phyloP scores from a whole-genome alignment of 1,140 invertebrate genomes.

The Lordiphosa mommai region DNA sequence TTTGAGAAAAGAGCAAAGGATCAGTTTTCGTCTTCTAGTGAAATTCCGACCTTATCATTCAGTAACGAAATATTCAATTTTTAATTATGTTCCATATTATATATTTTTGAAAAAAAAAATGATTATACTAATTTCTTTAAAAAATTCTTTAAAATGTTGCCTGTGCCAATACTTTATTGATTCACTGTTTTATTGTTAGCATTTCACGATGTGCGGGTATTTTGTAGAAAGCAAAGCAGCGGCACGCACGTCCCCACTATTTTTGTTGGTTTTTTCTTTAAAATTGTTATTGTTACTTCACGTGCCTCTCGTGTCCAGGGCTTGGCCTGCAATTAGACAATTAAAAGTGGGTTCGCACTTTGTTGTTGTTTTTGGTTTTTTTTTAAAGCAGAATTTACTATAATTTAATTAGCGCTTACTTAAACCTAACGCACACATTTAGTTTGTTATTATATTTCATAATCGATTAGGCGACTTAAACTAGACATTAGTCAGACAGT shows the following conservation, averaged over 20 bases:
- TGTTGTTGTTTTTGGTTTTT: not conserved
- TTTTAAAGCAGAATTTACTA: conserved; percentile 58
- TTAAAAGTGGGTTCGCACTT: too few species aligned
- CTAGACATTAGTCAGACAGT: conserved; percentile 70
- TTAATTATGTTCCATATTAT: too few species aligned
- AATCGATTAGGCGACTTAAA: conserved; percentile 55
- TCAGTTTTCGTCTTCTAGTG: too few species aligned
- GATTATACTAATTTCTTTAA: too few species aligned
- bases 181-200: too few species aligned
- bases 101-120: too few species aligned
- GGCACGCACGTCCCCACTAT: conserved; percentile 5
- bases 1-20: too few species aligned
- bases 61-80: too few species aligned
- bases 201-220: too few species aligned
- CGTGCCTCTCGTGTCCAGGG: conserved; percentile 10
- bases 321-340: conserved; percentile 10
- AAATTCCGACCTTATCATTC: too few species aligned
- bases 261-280: conserved; percentile 49
- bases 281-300: conserved; percentile 40
- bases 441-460: conserved; percentile 51
- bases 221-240: conserved; percentile 63
- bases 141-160: too few species aligned
- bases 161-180: too few species aligned
- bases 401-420: conserved; percentile 72
- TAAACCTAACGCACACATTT: conserved; percentile 77